These are phyloP conservation scores for Chaetodon trifasciatus DNA, from an alignment of 2,797 vertebrate genomes.

Conservation along the genomic window DNA sequence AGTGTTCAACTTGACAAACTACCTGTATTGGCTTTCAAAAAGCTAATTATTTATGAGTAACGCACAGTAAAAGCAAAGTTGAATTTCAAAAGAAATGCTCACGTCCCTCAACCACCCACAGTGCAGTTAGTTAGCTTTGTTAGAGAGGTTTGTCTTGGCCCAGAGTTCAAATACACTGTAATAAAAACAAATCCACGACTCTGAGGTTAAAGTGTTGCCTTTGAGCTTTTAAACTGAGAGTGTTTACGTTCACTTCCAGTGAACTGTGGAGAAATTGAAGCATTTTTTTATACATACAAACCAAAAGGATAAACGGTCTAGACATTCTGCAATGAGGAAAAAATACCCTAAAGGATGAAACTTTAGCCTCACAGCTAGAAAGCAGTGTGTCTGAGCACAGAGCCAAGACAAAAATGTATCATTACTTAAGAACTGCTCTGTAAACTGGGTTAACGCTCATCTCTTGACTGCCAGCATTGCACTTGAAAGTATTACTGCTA, in stretches of 20 bases:
- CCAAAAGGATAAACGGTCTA: not conserved
- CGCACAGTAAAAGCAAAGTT: not conserved
- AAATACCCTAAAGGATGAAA: not conserved
- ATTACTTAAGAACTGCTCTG: not conserved
- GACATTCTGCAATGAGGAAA: not conserved
- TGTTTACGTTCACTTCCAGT: slow-evolving; percentile 3
- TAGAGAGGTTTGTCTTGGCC: not conserved
- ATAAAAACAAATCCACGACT: not conserved
- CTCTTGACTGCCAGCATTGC: not conserved
- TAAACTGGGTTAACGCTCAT: not conserved
- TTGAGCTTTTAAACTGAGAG: not conserved
- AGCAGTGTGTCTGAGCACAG: not conserved
- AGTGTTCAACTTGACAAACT: slow-evolving; percentile 10
- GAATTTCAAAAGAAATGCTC: not conserved
- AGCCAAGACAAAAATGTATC: not conserved
- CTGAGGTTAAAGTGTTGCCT: not conserved
- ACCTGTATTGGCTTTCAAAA: not conserved
- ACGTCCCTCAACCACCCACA: not conserved
- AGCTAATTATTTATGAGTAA: not conserved
- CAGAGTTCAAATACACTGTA: not conserved
- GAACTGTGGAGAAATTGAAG: slow-evolving; percentile 9
- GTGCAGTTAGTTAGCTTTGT: not conserved
- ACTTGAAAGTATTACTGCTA: not conserved
- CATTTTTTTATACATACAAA: not conserved
- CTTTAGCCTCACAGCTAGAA: not conserved